Conservation (phyloP, 2,113 vertebrate genomes). For the Camelus bactrianus region DNA sequence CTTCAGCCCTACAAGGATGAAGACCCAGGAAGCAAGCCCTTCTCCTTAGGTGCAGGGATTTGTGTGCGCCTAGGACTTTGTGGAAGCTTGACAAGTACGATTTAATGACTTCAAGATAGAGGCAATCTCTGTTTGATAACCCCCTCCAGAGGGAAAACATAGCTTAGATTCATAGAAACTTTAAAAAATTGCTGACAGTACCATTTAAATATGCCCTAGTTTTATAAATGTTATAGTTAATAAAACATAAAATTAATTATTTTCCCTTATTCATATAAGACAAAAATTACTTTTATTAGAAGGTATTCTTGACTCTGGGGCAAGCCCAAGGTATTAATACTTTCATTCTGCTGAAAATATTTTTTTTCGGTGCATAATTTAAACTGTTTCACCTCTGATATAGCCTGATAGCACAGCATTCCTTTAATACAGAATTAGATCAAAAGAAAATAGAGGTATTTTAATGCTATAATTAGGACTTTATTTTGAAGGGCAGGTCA, state of each 20-base stretch:
- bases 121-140: slow-evolving; percentile 18
- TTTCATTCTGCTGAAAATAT: slow-evolving; percentile 39
- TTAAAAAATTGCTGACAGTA: slow-evolving; percentile 8
- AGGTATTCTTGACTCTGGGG: background rate
- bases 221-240: slow-evolving; percentile 59
- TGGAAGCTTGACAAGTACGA: background rate
- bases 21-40: background rate
- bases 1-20: background rate
- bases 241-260: background rate
- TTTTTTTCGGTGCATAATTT: slow-evolving; percentile 55
- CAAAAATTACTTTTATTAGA: slow-evolving; percentile 55
- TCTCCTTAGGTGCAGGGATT: background rate
- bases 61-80: background rate
- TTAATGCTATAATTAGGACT: slow-evolving; percentile 22
- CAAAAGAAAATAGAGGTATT: slow-evolving; percentile 50
- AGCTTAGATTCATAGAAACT: background rate
- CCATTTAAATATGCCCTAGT: slow-evolving; percentile 24
- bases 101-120: background rate
- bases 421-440: slow-evolving; percentile 37
- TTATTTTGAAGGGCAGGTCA: slow-evolving; percentile 42
- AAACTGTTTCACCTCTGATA: slow-evolving; percentile 42
- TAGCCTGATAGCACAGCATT: background rate
- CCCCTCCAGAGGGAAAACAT: background rate
- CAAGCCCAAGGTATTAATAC: background rate
- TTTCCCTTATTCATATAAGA: slow-evolving; percentile 41